phyloP scores from a whole-genome alignment of 2,113 vertebrate species.

The Circaetus cinerascens region DNA sequence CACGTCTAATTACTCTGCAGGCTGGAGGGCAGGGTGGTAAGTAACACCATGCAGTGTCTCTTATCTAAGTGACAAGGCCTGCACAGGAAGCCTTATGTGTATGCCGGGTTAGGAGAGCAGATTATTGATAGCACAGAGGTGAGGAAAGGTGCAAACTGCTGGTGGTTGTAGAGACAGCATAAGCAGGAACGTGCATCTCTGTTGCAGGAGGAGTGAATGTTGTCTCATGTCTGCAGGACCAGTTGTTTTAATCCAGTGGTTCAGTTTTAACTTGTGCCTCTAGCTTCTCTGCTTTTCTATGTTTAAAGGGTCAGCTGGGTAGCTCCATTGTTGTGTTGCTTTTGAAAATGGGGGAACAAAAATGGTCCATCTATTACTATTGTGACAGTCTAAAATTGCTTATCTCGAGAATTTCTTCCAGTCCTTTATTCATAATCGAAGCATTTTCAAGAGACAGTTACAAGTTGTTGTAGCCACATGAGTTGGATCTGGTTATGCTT shows the following conservation, averaged over 20 bases:
- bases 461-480: background rate
- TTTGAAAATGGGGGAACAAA: background rate
- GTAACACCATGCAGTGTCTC: too few species aligned
- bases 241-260: background rate
- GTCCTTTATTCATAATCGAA: background rate
- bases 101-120: too few species aligned
- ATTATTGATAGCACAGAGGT: too few species aligned
- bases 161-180: background rate
- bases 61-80: too few species aligned
- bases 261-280: background rate
- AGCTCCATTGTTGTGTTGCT: background rate
- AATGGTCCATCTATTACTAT: background rate
- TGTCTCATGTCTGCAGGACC: background rate
- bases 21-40: too few species aligned
- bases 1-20: too few species aligned
- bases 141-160: background rate
- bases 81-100: too few species aligned
- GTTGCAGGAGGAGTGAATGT: background rate
- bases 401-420: background rate
- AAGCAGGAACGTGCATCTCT: background rate
- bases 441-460: background rate
- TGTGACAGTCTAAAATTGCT: background rate
- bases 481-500: background rate
- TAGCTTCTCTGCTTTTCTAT: background rate
- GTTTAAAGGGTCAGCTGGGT: background rate